phyloP scores from a whole-genome alignment of 2,113 vertebrate genomes.

The Aspidoscelis tigris region DNA sequence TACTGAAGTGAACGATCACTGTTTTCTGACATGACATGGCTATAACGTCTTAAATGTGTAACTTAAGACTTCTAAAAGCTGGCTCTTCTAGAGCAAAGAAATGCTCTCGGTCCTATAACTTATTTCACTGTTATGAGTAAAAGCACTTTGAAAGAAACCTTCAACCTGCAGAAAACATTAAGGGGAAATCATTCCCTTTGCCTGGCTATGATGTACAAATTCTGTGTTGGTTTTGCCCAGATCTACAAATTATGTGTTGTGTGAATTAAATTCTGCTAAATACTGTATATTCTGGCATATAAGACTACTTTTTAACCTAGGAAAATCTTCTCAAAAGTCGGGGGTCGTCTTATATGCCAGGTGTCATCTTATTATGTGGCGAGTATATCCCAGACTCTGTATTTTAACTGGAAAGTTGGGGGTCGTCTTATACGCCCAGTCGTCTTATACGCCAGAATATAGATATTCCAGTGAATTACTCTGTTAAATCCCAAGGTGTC shows the following conservation, averaged over 20 bases:
- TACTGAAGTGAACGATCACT: neutral
- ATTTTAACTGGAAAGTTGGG: too few species aligned
- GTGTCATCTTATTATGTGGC: too few species aligned
- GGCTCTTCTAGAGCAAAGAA: neutral
- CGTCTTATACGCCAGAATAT: too few species aligned
- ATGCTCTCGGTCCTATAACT: neutral
- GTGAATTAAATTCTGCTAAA: neutral
- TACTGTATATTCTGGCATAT: too few species aligned
- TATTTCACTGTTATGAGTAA: neutral
- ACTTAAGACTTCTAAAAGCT: neutral
- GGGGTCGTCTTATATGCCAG: too few species aligned
- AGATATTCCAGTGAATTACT: neutral
- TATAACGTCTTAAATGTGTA: conserved; percentile 9
- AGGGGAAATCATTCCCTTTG: neutral
- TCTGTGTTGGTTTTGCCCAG: neutral
- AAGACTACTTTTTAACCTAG: too few species aligned
- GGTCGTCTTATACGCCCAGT: too few species aligned
- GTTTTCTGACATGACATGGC: conserved; percentile 1
- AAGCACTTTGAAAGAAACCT: neutral
- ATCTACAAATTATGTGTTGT: neutral
- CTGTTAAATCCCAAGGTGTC: neutral
- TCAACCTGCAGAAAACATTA: neutral
- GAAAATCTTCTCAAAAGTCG: too few species aligned
- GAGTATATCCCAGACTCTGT: too few species aligned
- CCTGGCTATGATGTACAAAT: neutral